Conservation (phyloP, 2,888 invertebrate genomes). For the Flabesymbios commensalis region DNA sequence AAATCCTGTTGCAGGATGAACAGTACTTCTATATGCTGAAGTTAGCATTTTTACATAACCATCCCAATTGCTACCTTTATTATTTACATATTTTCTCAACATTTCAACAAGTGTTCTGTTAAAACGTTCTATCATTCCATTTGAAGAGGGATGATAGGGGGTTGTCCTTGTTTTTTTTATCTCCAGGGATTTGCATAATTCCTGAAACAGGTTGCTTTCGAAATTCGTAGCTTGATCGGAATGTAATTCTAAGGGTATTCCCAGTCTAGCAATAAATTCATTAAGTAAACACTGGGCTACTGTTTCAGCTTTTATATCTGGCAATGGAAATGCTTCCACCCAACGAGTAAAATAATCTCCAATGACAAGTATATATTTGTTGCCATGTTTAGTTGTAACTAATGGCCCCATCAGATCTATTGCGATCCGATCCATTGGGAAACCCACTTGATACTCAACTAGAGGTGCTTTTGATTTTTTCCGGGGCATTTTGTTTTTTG, state of each 20-base stretch:
- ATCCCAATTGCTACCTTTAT: no score
- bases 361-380: conserved; percentile 23
- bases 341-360: conserved; percentile 22
- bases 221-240: conserved; percentile 17
- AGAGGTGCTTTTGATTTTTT: not conserved
- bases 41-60: no score
- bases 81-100: no score
- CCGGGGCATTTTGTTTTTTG: not conserved
- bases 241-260: conserved; percentile 8
- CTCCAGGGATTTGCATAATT: conserved; percentile 1
- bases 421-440: not conserved
- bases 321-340: conserved; percentile 4
- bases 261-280: conserved; percentile 17
- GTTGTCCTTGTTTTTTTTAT: conserved; percentile 4
- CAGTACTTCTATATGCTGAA: no score
- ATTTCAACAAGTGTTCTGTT: no score
- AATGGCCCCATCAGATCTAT: conserved; percentile 22
- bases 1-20: no score
- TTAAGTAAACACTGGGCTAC: conserved; percentile 20
- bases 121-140: no score
- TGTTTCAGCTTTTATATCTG: conserved; percentile 13
- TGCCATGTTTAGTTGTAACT: conserved; percentile 8
- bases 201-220: no score
- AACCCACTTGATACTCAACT: not conserved
- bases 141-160: conserved; percentile 7